Evolutionary conservation across 2,888 invertebrate genomes (phyloP).

Genomic region (Hoplodrina ambigua): DNA sequence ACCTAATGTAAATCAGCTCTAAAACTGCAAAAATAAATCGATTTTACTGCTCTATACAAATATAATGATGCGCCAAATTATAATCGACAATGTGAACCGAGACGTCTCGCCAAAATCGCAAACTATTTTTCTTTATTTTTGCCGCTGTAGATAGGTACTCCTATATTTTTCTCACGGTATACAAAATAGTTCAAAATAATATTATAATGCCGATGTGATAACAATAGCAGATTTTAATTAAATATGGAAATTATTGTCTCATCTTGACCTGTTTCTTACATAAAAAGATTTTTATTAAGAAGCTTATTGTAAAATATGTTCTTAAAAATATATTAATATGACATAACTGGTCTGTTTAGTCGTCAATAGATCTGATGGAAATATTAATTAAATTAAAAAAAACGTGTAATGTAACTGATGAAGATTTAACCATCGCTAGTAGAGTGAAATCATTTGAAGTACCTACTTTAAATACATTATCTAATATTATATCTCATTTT

Average conservation of each 20-base stretch:
- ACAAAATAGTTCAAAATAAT: conserved; percentile 5
- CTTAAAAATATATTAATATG: not conserved
- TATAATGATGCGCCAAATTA: conserved; percentile 77
- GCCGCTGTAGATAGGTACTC: conserved; percentile 49
- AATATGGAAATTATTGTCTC: not conserved
- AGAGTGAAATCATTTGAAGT: too few species aligned
- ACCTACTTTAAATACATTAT: too few species aligned
- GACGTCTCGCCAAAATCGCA: conserved; percentile 73
- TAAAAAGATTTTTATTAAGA: not conserved
- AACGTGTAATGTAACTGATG: too few species aligned
- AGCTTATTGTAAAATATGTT: not conserved
- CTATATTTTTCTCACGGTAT: conserved; percentile 81
- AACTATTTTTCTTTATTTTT: conserved; percentile 74
- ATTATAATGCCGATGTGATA: not conserved
- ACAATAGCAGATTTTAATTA: not conserved
- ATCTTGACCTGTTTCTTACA: not conserved
- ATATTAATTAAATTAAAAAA: too few species aligned
- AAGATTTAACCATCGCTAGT: too few species aligned
- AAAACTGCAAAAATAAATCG: not conserved
- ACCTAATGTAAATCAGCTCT: too few species aligned
- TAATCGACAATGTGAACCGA: conserved; percentile 84
- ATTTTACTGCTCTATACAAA: conserved; percentile 72
- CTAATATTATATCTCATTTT: too few species aligned
- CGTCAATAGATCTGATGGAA: too few species aligned
- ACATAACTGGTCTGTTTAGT: too few species aligned